Conservation (phyloP, 64 coral and sea anemone genomes). For the Porites australiensis region DNA sequence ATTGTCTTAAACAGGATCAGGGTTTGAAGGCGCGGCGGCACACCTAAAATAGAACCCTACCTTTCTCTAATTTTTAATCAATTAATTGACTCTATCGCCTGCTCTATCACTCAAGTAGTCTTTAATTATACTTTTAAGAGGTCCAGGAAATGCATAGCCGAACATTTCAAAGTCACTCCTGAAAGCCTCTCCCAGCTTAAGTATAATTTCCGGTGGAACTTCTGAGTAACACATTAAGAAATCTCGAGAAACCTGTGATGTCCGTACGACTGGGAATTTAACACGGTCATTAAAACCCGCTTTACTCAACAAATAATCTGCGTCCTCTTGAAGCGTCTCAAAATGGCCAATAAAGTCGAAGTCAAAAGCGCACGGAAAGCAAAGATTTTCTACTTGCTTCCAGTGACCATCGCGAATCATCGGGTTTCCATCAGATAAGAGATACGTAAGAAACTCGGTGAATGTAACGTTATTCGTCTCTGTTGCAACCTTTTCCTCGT, state of each 20-base stretch:
- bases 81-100: too few relatives aligned
- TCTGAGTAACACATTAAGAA: conserved; percentile 10
- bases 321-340: conserved; percentile 35
- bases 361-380: conserved; percentile 39
- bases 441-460: conserved; percentile 11
- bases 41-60: too few relatives aligned
- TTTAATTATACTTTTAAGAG: conserved; percentile 1
- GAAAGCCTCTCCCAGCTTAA: conserved; percentile 16
- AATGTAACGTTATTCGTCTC: conserved; percentile 37
- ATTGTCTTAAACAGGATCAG: too few relatives aligned
- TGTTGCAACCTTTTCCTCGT: background rate
- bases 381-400: conserved; percentile 9
- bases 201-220: conserved; percentile 6
- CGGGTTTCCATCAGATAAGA: background rate
- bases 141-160: conserved; percentile 38
- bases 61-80: too few relatives aligned
- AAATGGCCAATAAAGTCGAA: conserved; percentile 56
- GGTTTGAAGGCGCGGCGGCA: too few relatives aligned
- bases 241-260: background rate
- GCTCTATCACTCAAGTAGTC: background rate
- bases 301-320: background rate
- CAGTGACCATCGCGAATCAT: conserved; percentile 9
- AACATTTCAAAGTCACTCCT: conserved; percentile 48
- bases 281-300: conserved; percentile 44
- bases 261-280: background rate